A percentile compares a stretch with the other conserved stretches of the same genome.
phyloP scores from a whole-genome alignment of 2,888 invertebrate species.

The Luffia ferchaultella region DNA sequence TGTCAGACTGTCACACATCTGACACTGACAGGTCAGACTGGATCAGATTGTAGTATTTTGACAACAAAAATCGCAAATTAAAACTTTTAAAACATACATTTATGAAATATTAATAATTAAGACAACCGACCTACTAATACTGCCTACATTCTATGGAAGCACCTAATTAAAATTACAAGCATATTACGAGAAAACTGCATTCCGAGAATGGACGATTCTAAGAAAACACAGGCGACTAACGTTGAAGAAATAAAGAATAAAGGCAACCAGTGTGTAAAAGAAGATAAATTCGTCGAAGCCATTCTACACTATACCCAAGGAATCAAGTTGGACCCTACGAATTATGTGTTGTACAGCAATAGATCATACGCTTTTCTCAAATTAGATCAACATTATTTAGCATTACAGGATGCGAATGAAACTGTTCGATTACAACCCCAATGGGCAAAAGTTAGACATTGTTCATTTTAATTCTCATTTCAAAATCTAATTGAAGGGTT shows the following conservation, averaged over 20 bases:
- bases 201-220: conserved; percentile 36
- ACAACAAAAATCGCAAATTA: too few species aligned
- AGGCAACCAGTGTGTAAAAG: conserved; percentile 80
- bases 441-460: conserved; percentile 74
- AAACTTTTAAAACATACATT: too few species aligned
- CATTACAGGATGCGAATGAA: conserved; percentile 80
- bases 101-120: too few species aligned
- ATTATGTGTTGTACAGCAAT: conserved; percentile 79
- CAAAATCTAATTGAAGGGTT: not conserved
- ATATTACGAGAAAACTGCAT: too few species aligned
- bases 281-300: conserved; percentile 77
- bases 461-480: not conserved
- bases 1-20: too few species aligned
- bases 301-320: conserved; percentile 82
- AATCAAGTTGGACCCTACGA: conserved; percentile 75
- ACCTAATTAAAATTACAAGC: too few species aligned
- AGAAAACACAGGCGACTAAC: conserved; percentile 27
- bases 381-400: conserved; percentile 77
- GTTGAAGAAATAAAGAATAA: conserved; percentile 73
- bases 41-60: too few species aligned
- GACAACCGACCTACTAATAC: too few species aligned
- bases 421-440: conserved; percentile 76
- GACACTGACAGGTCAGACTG: too few species aligned
- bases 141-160: too few species aligned
- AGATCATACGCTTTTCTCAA: conserved; percentile 82